Evolutionary conservation across 2,888 invertebrate species (phyloP), one percentile per base, ranked within the genome.

Genomic region (Cantharis lateralis): DNA sequence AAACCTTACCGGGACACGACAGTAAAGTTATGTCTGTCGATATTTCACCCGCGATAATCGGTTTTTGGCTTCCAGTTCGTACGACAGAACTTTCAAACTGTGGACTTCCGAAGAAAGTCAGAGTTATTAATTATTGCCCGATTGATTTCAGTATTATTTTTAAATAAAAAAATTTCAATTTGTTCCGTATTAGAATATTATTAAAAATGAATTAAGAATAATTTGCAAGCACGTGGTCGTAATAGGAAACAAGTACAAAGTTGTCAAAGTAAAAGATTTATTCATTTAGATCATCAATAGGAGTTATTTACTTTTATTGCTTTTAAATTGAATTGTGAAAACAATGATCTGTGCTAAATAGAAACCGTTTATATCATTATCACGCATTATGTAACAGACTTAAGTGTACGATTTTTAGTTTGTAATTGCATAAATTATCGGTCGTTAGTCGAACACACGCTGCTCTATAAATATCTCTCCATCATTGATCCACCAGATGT

Each of bases 11-110:
- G 9, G 99, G 98, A 0, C 99, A 99, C 84, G 98, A 98, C 86
- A 96, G 96, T 13, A 98, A 98, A 91, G 95, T 99, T n/a, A 98
- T 97, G 93, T 93, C 95, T 20, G 93, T 95, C 0, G 98, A 99
- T 86, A 92, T 98, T 73, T 95, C 98, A 0, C 91, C 92, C 0
- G 96, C 0, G 96, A 98, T 89, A 95, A 95, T 82, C 95, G 96
- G 84, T 98, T 93, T 87, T 96, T 99, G 80, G 98, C 94, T 9
- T 97, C 98, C 0, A 92, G 94, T 69, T 98, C 99, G 0, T 98
- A 96, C 87, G 99, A 99, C 89, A 91, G 98, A 79, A 99, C 99
- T 0, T 98, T 99, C 87, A 99, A 99, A 88, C 88, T 99, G 26
- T 99, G 99, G 99, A 92, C 95, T 0, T 94, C 96, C 0, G 96